A percentile compares a stretch with the other conserved stretches of the same genome.
phyloP scores from a whole-genome alignment of 2,113 vertebrate species.

The Ariopsis seemanni region DNA sequence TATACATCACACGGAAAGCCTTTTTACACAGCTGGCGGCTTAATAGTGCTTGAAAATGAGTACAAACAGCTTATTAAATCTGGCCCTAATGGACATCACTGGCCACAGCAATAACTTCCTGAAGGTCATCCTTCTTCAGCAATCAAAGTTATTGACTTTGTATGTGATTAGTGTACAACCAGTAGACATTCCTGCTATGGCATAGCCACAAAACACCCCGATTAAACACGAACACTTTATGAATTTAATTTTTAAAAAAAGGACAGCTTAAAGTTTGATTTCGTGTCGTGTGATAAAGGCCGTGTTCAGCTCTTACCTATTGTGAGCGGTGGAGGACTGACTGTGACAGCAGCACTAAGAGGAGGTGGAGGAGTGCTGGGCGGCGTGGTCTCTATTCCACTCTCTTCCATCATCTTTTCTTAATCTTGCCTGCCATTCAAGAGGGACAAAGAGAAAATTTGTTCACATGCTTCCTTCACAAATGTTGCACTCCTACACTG shows the following conservation, averaged over 20 bases:
- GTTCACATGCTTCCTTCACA: neutral
- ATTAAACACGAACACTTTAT: neutral
- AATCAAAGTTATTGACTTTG: neutral
- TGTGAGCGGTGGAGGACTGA: conserved; percentile 62
- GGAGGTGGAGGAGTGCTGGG: conserved; percentile 81
- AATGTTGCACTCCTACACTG: neutral
- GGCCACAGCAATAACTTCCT: neutral
- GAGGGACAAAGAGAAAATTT: neutral
- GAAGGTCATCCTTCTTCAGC: neutral
- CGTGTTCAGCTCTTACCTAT: conserved; percentile 65
- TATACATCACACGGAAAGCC: neutral
- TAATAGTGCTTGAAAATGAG: neutral
- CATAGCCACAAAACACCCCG: neutral
- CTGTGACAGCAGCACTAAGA: conserved; percentile 36
- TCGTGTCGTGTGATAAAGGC: neutral
- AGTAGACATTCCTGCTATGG: neutral
- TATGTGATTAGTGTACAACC: neutral
- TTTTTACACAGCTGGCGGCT: neutral
- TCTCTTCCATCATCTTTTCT: conserved; percentile 98
- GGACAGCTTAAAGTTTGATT: neutral
- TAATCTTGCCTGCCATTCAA: conserved; percentile 35
- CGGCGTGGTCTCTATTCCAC: conserved; percentile 90
- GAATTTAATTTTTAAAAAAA: neutral
- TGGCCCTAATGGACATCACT: neutral
- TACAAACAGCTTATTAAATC: neutral